phyloP scores from a whole-genome alignment of 2,113 vertebrate genomes.

The Pedetes capensis region DNA sequence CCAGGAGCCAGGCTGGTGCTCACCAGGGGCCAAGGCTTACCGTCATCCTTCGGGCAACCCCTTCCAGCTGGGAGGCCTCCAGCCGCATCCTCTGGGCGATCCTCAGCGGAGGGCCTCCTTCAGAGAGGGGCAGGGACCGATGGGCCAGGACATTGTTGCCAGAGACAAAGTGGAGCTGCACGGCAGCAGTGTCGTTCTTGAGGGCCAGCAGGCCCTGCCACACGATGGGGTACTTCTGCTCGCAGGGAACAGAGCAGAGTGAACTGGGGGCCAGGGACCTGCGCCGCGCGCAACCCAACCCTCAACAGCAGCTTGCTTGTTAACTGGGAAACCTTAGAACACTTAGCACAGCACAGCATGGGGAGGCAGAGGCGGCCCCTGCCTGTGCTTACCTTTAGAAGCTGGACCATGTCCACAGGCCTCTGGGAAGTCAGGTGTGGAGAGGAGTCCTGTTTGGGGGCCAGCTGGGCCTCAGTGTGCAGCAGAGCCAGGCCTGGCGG shows the following conservation, averaged over 20 bases:
- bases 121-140: conserved; percentile 93
- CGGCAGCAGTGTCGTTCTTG: conserved; percentile 97
- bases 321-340: background rate
- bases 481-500: conserved; percentile 81
- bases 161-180: conserved; percentile 98
- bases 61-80: conserved; percentile 95
- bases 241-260: background rate
- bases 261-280: background rate
- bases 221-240: conserved; percentile 97
- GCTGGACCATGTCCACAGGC: conserved; percentile 95
- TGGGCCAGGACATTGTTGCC: conserved; percentile 96
- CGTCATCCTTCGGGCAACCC: conserved; percentile 95
- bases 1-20: background rate
- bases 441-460: conserved; percentile 86
- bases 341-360: rapidly evolving
- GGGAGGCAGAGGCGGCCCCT: rapidly evolving
- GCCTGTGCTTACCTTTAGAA: conserved; percentile 88
- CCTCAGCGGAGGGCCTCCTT: conserved; percentile 93
- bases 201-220: conserved; percentile 98
- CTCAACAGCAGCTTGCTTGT: background rate
- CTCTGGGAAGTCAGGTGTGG: conserved; percentile 85
- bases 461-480: conserved; percentile 82
- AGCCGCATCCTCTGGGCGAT: conserved; percentile 98
- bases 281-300: background rate
- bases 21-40: conserved; percentile 81